Conservation (phyloP, 2,113 vertebrate species). For the Heptranchias perlo region DNA sequence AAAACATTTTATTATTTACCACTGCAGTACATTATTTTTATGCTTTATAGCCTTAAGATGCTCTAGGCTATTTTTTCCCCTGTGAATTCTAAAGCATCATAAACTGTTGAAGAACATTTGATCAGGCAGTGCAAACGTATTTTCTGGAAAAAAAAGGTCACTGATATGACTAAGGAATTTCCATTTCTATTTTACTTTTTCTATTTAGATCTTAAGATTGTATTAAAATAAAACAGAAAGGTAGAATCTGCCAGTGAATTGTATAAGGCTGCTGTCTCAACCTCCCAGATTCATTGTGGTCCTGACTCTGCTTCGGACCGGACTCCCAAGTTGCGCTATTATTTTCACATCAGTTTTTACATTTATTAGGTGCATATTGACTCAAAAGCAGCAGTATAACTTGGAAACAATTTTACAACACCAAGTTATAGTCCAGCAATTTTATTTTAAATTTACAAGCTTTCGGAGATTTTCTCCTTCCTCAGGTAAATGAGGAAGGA, state of each 20-base stretch:
- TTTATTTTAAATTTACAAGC: no score
- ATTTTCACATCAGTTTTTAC: background rate
- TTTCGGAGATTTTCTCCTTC: no score
- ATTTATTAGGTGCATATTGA: background rate
- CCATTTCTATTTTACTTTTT: background rate
- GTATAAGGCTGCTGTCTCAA: background rate
- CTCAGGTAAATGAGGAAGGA: no score
- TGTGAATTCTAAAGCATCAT: slow-evolving; percentile 50
- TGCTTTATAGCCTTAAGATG: slow-evolving; percentile 47
- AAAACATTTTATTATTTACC: slow-evolving; percentile 60
- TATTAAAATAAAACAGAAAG: background rate
- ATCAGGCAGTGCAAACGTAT: slow-evolving; percentile 40
- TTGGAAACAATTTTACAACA: no score
- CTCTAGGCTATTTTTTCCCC: slow-evolving; percentile 49
- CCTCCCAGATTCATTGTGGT: no score
- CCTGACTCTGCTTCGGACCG: no score
- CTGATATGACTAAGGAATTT: background rate
- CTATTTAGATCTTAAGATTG: background rate
- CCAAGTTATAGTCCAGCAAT: no score
- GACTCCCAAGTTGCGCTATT: background rate
- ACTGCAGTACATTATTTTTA: slow-evolving; percentile 55
- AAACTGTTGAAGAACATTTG: slow-evolving; percentile 50
- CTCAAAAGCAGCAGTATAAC: no score
- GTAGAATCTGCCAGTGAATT: background rate
- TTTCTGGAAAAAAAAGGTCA: slow-evolving; percentile 39